phyloP scores from a whole-genome alignment of 2,888 invertebrate species.

The Machimus rusticus region DNA sequence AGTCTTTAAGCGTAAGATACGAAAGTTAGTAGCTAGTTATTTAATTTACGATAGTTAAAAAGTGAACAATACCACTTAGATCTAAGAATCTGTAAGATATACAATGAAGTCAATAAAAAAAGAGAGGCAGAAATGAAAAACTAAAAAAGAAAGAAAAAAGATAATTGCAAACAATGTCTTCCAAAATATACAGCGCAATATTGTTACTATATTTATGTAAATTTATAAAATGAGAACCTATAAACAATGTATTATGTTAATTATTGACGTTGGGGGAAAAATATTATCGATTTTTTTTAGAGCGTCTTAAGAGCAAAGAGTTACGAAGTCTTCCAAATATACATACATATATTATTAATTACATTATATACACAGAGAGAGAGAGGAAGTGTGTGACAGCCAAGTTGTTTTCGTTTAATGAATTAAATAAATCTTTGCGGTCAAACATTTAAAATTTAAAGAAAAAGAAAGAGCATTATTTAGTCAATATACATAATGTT shows the following conservation, averaged over 20 bases:
- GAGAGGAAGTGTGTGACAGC: not conserved
- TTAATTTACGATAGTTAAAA: slow-evolving; percentile 8
- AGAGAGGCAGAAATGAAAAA: not conserved
- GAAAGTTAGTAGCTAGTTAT: slow-evolving; percentile 5
- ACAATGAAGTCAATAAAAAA: not conserved
- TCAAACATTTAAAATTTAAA: not conserved
- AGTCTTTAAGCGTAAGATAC: not conserved
- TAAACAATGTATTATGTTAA: not conserved
- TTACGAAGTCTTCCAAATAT: slow-evolving; percentile 9
- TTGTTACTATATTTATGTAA: slow-evolving; percentile 32
- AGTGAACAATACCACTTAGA: not conserved
- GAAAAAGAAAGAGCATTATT: not conserved
- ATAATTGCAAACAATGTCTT: slow-evolving; percentile 23
- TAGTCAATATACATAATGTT: slow-evolving; percentile 22
- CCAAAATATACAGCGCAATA: slow-evolving; percentile 31
- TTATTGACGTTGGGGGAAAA: not conserved
- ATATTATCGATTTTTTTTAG: slow-evolving; percentile 8
- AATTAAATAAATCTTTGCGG: not conserved
- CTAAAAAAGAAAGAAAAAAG: not conserved
- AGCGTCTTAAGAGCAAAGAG: not conserved
- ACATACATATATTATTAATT: not conserved
- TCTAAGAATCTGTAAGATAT: slow-evolving; percentile 18
- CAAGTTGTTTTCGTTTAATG: not conserved
- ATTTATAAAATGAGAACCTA: not conserved
- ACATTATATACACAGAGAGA: not conserved